Evolutionary conservation across 2,888 invertebrate genomes (phyloP), one percentile per base, ranked within the genome.

Genomic region (Fragum whitleyi): DNA sequence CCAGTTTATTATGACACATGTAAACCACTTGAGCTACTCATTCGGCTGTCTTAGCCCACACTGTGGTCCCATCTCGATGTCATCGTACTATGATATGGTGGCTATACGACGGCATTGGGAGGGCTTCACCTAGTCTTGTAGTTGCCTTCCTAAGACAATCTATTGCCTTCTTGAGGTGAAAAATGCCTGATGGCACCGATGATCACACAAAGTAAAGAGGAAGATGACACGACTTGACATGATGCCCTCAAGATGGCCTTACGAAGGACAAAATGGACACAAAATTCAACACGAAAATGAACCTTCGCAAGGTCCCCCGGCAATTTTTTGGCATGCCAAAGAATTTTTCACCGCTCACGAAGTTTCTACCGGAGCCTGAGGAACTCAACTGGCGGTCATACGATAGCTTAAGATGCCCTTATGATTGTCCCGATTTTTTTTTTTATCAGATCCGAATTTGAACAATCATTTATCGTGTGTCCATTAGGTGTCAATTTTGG

Each of bases 181-280:
- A 36, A 6, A 36, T 36, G 9, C 32, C 32, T 9, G 53, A 77
- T 74, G 39, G 62, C 77, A 74, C 36, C 70, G 68, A 77, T 71
- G 71, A 72, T 67, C 71, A 74, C 77, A 77, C 74, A 51, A 59
- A 77, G 51, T 55, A 67, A 73, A 77, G 59, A 77, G 59, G 67
- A 78, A 81, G 61, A 67, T 59, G 47, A 78, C 75, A 77, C 77
- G 62, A 77, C 71, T 71, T 61, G 59, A 81, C 67, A 78, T 68
- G 61, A 81, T 78, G 72, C 62, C 75, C 28, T 69, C 68, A 74
- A 57, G 62, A 72, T 75, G 68, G 75, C 72, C 69, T 72, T 81
- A 75, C 73, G 55, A 73, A 74, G 67, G 55, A 39, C 74, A 53
- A 79, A 59, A 70, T 71, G 42, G 68, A 74, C 71, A 70, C 42